Evolutionary conservation across 2,797 vertebrate genomes (phyloP).

Genomic region (Anolis apletophallus): DNA sequence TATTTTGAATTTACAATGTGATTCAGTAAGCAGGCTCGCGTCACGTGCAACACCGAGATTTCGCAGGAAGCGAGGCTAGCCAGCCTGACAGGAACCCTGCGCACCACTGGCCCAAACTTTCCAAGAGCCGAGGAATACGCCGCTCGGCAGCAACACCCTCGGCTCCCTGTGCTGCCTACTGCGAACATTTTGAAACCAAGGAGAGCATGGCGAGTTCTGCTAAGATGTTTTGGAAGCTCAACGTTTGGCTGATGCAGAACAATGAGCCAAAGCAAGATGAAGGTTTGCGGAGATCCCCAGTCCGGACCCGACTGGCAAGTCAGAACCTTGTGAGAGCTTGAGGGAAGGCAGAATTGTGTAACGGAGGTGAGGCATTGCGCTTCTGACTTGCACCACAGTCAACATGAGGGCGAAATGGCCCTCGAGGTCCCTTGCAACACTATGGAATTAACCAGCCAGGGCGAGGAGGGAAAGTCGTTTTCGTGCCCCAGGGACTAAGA

Average conservation of each 20-base stretch:
- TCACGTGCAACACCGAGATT: not conserved
- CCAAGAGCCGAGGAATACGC: constrained; percentile 10
- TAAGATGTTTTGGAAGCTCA: not conserved
- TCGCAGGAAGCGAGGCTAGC: rapidly evolving
- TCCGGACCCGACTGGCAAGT: not conserved
- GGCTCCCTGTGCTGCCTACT: not conserved
- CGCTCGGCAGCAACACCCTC: not conserved
- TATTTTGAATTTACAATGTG: constrained; percentile 33
- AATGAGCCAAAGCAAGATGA: not conserved
- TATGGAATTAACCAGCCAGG: not conserved
- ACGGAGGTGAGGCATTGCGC: no score
- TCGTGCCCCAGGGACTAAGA: not conserved
- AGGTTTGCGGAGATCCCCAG: not conserved
- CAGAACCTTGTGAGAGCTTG: not conserved
- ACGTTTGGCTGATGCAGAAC: not conserved
- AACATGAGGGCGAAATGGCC: no score
- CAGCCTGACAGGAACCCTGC: not conserved
- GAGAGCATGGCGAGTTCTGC: not conserved
- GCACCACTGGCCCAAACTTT: not conserved
- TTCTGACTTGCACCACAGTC: not conserved
- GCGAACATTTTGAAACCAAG: not conserved
- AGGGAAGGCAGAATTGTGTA: not conserved
- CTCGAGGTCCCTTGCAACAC: no score
- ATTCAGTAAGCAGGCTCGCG: constrained; percentile 17
- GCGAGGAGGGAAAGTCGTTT: not conserved